These are phyloP conservation scores for Gobionotothen gibberifrons DNA, from an alignment of 2,797 vertebrate species.

Conservation along the genomic window DNA sequence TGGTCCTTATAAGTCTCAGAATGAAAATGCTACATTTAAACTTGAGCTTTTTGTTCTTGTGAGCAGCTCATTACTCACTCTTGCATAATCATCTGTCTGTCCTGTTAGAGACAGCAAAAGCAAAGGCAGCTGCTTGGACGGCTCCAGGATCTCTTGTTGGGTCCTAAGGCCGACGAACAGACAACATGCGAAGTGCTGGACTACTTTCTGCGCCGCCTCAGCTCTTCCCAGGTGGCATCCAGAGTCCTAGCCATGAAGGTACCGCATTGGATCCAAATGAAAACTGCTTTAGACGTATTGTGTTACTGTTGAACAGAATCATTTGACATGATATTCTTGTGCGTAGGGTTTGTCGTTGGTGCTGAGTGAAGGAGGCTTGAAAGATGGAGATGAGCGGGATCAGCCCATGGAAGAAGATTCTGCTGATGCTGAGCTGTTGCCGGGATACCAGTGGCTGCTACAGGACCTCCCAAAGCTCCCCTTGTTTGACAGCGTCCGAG, in stretches of 20 bases:
- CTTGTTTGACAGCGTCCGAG: constrained; percentile 92
- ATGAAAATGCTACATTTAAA: constrained; percentile 3
- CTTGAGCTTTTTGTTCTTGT: neutral
- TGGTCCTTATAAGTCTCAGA: neutral
- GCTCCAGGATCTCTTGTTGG: constrained; percentile 95
- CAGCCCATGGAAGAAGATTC: constrained; percentile 95
- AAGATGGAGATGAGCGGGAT: constrained; percentile 93
- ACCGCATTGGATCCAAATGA: neutral
- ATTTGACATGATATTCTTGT: neutral
- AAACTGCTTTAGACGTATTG: fast-evolving
- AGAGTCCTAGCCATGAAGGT: constrained; percentile 98
- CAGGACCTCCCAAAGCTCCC: constrained; percentile 94
- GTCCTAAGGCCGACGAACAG: constrained; percentile 95
- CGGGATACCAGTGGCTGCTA: constrained; percentile 95
- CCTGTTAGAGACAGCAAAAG: constrained; percentile 93
- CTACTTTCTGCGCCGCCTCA: constrained; percentile 96
- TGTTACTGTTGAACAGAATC: neutral
- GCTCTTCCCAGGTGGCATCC: constrained; percentile 96
- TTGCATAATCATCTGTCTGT: constrained; percentile 8
- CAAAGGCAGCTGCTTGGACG: constrained; percentile 95
- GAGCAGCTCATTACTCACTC: neutral
- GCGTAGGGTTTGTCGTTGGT: constrained; percentile 94
- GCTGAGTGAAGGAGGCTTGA: constrained; percentile 90
- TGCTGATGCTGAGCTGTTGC: constrained; percentile 87
- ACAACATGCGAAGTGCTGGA: constrained; percentile 98